These are phyloP conservation scores for Sinella curviseta DNA, from an alignment of 1,140 invertebrate genomes.

Conservation along the genomic window DNA sequence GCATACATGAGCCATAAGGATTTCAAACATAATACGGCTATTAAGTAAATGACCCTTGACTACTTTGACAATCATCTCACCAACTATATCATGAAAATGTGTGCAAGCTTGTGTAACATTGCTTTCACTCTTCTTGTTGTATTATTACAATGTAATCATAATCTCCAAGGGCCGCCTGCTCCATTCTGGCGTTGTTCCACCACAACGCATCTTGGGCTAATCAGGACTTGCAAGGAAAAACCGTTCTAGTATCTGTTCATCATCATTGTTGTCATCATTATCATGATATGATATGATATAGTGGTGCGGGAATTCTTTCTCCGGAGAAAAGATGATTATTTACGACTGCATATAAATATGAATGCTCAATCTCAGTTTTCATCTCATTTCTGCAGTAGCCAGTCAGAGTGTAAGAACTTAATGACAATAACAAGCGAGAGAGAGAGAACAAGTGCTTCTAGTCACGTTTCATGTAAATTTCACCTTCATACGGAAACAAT, in stretches of 20 bases:
- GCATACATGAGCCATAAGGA: neutral
- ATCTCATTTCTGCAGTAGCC: constrained; percentile 2
- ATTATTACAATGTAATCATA: neutral
- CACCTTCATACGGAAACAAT: too few species aligned
- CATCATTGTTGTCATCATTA: neutral
- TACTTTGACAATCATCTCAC: constrained; percentile 29
- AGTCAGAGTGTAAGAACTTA: neutral
- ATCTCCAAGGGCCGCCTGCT: constrained; percentile 7
- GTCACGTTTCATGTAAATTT: too few species aligned
- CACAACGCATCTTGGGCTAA: constrained; percentile 16
- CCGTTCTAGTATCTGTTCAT: neutral
- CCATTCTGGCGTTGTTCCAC: constrained; percentile 2
- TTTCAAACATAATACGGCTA: constrained; percentile 31
- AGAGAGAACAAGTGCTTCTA: too few species aligned
- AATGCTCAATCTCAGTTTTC: neutral
- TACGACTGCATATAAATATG: constrained; percentile 15
- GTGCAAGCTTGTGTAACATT: neutral
- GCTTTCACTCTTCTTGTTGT: neutral
- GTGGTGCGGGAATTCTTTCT: neutral
- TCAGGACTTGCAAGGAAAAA: constrained; percentile 1
- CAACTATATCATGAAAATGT: neutral
- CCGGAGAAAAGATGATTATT: constrained; percentile 21
- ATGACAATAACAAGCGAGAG: too few species aligned
- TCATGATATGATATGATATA: neutral
- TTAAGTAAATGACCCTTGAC: constrained; percentile 50